Percentiles rank a stretch among this genome's conserved stretches.
Evolutionary conservation across 2,113 vertebrate species (phyloP).

Genomic region (Leptobrachium ailaonicum): DNA sequence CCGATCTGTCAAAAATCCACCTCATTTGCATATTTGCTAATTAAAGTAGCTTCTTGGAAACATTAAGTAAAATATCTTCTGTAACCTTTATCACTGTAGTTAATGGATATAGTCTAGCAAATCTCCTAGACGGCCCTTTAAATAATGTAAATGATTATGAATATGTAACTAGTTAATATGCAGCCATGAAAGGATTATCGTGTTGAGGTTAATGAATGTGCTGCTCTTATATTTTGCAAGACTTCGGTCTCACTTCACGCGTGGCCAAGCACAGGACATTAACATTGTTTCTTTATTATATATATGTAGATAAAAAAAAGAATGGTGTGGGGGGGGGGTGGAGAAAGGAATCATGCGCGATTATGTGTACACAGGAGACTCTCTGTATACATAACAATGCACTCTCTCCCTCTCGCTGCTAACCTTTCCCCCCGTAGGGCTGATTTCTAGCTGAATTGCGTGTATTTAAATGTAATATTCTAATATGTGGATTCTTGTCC

Average conservation of each 20-base stretch:
- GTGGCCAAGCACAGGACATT: slow-evolving; percentile 63
- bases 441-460: no score
- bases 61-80: slow-evolving; percentile 76
- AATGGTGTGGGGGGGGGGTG: no score
- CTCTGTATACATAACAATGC: no score
- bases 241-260: slow-evolving; percentile 70
- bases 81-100: slow-evolving; percentile 77
- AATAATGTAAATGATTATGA: slow-evolving; percentile 85
- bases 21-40: slow-evolving; percentile 81
- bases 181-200: slow-evolving; percentile 76
- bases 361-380: no score
- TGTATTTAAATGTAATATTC: no score
- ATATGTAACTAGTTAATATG: slow-evolving; percentile 86
- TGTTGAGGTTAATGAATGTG: slow-evolving; percentile 82
- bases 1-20: slow-evolving; percentile 66
- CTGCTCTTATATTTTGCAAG: slow-evolving; percentile 71
- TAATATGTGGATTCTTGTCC: no score
- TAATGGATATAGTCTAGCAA: slow-evolving; percentile 80
- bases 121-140: slow-evolving; percentile 76
- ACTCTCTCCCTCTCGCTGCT: no score
- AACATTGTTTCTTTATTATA: neutral
- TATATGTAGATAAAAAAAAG: no score
- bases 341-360: no score
- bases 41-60: slow-evolving; percentile 75
- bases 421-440: no score